A percentile compares a stretch with the other conserved stretches of the same genome.
Evolutionary conservation across 2,113 vertebrate genomes (phyloP).

Genomic region (Tachysurus vachellii): DNA sequence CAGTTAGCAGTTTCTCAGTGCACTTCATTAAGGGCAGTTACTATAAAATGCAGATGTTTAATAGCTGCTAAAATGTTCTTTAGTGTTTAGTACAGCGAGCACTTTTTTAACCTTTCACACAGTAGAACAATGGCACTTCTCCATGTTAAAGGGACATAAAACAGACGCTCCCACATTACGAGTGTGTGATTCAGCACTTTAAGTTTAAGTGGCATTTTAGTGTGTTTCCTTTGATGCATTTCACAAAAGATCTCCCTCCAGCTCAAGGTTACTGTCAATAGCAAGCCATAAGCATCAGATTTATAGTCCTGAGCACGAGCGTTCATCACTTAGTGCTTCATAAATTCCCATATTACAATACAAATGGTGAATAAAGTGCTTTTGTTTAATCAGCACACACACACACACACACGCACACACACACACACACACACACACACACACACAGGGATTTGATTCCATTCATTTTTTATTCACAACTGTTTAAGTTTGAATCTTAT

Average conservation of each 20-base stretch:
- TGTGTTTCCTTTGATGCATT: constrained; percentile 26
- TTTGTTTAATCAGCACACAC: background rate
- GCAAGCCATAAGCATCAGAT: constrained; percentile 9
- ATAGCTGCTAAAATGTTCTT: background rate
- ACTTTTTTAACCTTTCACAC: background rate
- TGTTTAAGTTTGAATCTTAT: background rate
- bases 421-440: too few species aligned
- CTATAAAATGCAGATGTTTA: background rate
- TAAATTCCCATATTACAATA: constrained; percentile 28
- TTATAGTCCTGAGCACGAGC: constrained; percentile 1
- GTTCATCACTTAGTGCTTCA: constrained; percentile 25
- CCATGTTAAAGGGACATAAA: background rate
- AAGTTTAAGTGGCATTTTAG: constrained; percentile 23
- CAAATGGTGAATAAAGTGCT: background rate
- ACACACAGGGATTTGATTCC: too few species aligned
- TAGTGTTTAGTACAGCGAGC: background rate
- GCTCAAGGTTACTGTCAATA: constrained; percentile 36
- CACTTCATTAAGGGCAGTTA: background rate
- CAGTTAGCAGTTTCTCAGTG: background rate
- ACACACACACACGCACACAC: too few species aligned
- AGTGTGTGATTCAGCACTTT: constrained; percentile 30
- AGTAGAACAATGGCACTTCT: background rate
- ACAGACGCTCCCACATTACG: background rate
- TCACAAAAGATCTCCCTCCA: constrained; percentile 15
- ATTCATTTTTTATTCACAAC: constrained; percentile 1